Evolutionary conservation across 2,797 vertebrate species (phyloP), one percentile per base, ranked within the genome.

Genomic region (Garrulus glandarius): DNA sequence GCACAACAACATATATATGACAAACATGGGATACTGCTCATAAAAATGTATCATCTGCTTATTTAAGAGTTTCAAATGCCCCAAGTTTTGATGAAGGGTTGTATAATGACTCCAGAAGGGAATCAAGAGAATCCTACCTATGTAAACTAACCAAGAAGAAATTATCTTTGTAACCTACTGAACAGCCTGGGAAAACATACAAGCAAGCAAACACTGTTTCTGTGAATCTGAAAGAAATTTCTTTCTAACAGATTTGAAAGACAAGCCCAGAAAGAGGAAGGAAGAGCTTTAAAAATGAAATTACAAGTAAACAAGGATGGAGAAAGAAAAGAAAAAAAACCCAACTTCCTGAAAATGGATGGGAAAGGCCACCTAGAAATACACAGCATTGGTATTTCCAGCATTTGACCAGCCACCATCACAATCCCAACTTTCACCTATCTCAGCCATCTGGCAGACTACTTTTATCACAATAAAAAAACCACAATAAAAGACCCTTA

Each of bases 211-310:
- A 34, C 4, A 7, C 10, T 19, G 11, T 74, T 89, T 80, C 85
- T 72, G 44, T 11, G 26, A 72, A 84, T 32, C 16, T 44, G 72
- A 71, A 60, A 65, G 16, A 49, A 37, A 78, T 20, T 56, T 67
- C 4, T 52, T 67, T 47, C 23, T 47, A 68, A 68, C 10, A 56
- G 43, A 50, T 41, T 84, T 72, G 59, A 84, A 95, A 86, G 13
- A 79, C 13, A 72, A 92, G 29, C 19, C 50, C 34, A 84, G 36
- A 93, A 91, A 89, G 72, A 79, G 77, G 85, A 95, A 94, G 69
- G 41, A 91, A 92, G 77, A 86, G 14, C 52, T 84, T 87, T 39
- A 63, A 87, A 95, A 90, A 44, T 68, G 52, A 95, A 91, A 92
- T 56, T 76, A 57, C 49, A 95, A 91, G 39, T 61, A 78, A 89